Evolutionary conservation across 1,140 invertebrate genomes (phyloP).

Genomic region (Diuraphis noxia): DNA sequence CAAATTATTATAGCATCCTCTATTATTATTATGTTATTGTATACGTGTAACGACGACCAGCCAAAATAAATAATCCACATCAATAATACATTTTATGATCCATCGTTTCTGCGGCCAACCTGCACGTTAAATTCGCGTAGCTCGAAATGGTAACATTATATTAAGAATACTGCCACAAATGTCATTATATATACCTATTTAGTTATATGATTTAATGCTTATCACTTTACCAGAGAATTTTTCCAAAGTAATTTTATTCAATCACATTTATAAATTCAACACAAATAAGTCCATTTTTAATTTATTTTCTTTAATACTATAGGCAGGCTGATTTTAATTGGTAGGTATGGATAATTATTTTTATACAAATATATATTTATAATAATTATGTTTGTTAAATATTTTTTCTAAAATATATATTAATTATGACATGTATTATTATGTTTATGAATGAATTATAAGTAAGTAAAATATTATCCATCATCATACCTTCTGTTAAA

Average conservation of each 20-base stretch:
- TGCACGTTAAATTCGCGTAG: neutral
- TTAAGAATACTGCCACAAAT: neutral
- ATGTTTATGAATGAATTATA: too few relatives aligned
- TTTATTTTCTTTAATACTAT: neutral
- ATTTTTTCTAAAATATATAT: too few relatives aligned
- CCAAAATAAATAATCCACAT: neutral
- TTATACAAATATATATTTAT: too few relatives aligned
- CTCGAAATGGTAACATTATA: neutral
- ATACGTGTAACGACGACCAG: neutral
- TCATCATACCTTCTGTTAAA: too few relatives aligned
- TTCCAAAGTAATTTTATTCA: neutral
- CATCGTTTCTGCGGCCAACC: neutral
- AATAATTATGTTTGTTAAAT: too few relatives aligned
- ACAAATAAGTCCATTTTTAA: neutral
- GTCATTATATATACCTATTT: neutral
- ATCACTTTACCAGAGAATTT: too few relatives aligned
- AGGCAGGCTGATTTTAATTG: too few relatives aligned
- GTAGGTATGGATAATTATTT: too few relatives aligned
- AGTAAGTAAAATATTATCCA: too few relatives aligned
- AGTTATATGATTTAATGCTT: neutral
- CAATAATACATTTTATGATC: neutral
- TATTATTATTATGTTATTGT: neutral
- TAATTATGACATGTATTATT: too few relatives aligned
- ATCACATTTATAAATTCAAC: neutral
- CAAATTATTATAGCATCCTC: neutral